A percentile compares a stretch with the other conserved stretches of the same genome.
Conservation (phyloP, 2,113 vertebrate genomes). For the Aegypius monachus region DNA sequence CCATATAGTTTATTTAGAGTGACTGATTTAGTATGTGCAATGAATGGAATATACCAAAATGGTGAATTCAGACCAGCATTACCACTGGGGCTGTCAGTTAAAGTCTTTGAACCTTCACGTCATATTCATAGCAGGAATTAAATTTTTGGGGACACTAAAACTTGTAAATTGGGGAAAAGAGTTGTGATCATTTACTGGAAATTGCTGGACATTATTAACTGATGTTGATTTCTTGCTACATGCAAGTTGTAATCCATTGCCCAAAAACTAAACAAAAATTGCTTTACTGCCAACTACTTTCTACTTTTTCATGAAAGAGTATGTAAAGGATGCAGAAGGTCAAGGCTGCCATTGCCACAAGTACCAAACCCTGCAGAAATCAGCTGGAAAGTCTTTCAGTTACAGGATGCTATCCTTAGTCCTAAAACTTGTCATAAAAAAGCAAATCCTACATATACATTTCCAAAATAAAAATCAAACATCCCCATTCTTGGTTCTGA, state of each 20-base stretch:
- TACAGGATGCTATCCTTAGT: neutral
- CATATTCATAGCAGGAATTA: neutral
- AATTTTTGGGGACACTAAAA: neutral
- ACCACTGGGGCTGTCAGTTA: fast-evolving
- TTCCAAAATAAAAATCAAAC: neutral
- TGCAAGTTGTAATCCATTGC: neutral
- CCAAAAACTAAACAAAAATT: neutral
- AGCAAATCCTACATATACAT: fast-evolving
- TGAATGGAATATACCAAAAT: neutral
- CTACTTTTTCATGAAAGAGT: neutral
- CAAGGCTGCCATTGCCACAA: neutral
- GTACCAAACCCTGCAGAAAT: neutral
- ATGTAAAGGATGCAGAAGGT: neutral
- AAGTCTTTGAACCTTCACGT: neutral
- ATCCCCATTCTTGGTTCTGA: neutral
- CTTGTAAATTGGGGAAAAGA: neutral
- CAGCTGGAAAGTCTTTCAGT: fast-evolving
- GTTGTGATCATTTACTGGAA: neutral
- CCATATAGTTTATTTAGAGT: neutral
- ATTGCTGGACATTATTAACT: neutral
- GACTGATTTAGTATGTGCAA: neutral
- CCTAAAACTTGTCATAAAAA: neutral
- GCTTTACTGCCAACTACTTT: neutral
- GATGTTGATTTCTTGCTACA: neutral
- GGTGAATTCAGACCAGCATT: neutral